Evolutionary conservation across 2,888 invertebrate species (phyloP).

Genomic region (Hirtodrosophila alboralis): DNA sequence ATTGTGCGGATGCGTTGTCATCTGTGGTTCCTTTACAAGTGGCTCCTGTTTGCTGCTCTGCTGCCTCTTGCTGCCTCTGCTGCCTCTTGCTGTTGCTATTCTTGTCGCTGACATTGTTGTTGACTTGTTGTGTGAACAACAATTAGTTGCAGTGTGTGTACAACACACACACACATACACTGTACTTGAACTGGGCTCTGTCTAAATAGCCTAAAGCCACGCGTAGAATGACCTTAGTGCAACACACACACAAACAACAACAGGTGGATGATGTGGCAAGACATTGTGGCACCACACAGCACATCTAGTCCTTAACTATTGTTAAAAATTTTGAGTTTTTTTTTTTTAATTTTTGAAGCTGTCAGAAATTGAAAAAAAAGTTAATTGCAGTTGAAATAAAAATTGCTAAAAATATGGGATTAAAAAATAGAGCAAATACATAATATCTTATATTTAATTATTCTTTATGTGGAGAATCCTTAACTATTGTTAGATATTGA

Average conservation of each 20-base stretch:
- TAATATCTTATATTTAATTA: too few relatives aligned
- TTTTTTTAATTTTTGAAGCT: too few relatives aligned
- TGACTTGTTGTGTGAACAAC: conserved; percentile 52
- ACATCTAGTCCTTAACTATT: conserved; percentile 17
- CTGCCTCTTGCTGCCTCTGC: too few relatives aligned
- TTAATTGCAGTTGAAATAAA: too few relatives aligned
- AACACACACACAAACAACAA: conserved; percentile 44
- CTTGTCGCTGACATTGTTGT: conserved; percentile 54
- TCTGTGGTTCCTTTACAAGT: conserved; percentile 43
- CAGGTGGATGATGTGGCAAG: conserved; percentile 48
- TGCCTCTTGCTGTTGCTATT: too few relatives aligned
- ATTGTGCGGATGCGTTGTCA: conserved; percentile 46
- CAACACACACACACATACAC: conserved; percentile 14
- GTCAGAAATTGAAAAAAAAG: too few relatives aligned
- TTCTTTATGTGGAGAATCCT: too few relatives aligned
- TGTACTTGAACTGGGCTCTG: conserved; percentile 19
- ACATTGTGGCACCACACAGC: too few relatives aligned
- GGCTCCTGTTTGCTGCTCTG: conserved; percentile 20
- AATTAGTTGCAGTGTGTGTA: conserved; percentile 21
- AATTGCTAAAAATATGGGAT: too few relatives aligned
- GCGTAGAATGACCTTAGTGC: conserved; percentile 47
- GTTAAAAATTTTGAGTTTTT: conserved; percentile 1
- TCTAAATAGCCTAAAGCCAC: conserved; percentile 39
- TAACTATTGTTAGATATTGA: conserved; percentile 9
- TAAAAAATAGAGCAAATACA: too few relatives aligned